A percentile compares a stretch with the other conserved stretches of the same genome.
Evolutionary conservation across 2,113 vertebrate species (phyloP).

Genomic region (Tachysurus fulvidraco): DNA sequence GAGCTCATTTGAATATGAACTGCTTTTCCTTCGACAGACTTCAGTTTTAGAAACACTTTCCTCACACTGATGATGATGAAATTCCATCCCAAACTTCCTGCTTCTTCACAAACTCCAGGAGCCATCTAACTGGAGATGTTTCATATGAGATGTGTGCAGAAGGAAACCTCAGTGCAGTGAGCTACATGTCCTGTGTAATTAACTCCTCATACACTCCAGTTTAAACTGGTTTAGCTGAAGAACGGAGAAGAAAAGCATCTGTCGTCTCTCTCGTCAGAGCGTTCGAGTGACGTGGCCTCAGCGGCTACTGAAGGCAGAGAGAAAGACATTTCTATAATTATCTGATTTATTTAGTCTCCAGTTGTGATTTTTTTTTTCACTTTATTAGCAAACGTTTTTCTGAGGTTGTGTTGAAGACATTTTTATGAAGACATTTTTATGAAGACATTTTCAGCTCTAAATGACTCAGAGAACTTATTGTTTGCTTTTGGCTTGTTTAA

Average conservation of each 20-base stretch:
- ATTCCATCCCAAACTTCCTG: neutral
- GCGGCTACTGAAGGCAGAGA: no score
- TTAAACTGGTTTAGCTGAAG: neutral
- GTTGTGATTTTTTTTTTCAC: no score
- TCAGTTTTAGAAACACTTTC: neutral
- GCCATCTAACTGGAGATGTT: neutral
- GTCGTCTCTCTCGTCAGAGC: no score
- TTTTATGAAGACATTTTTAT: no score
- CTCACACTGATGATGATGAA: neutral
- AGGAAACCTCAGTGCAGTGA: neutral
- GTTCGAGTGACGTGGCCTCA: no score
- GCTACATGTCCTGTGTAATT: neutral
- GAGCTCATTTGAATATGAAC: neutral
- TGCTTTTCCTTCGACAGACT: neutral
- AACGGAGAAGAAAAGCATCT: neutral
- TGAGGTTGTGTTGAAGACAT: no score
- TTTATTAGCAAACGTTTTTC: no score
- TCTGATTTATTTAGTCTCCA: no score
- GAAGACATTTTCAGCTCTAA: no score
- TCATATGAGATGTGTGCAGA: neutral
- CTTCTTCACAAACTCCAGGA: neutral
- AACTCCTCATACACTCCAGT: neutral
- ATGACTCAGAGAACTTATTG: no score
- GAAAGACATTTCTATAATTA: no score
- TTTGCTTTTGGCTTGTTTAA: neutral